These are phyloP conservation scores for Sylvia borin DNA, from an alignment of 2,797 vertebrate genomes.

Conservation along the genomic window DNA sequence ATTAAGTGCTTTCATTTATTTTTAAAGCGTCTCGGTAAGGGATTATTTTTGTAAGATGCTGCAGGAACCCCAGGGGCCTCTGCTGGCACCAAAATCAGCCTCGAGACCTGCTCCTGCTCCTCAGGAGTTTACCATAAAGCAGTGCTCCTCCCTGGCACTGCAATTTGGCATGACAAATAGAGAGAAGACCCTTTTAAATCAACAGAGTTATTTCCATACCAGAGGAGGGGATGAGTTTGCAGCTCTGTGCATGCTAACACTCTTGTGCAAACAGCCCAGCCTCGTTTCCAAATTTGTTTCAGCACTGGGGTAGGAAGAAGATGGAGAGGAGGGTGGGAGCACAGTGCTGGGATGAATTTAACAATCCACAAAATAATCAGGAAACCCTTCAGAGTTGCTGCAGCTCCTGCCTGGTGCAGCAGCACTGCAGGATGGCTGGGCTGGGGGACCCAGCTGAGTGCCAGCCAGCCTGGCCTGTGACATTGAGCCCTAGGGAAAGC, in stretches of 20 bases:
- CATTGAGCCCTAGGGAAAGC: background rate
- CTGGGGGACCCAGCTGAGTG: background rate
- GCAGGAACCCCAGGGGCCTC: background rate
- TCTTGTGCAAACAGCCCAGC: background rate
- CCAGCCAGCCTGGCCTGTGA: background rate
- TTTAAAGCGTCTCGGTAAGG: background rate
- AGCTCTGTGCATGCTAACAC: background rate
- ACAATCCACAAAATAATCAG: background rate
- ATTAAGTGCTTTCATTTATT: conserved; percentile 13
- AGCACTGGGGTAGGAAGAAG: background rate
- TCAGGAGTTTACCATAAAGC: background rate
- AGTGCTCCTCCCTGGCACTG: background rate
- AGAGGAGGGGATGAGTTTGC: background rate
- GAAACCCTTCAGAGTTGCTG: background rate
- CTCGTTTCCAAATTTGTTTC: background rate
- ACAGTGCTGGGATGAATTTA: background rate
- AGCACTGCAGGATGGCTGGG: rapidly evolving
- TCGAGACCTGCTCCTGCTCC: background rate
- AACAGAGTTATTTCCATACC: background rate
- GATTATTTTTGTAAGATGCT: conserved; percentile 11
- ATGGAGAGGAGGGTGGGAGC: background rate
- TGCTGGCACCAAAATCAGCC: background rate
- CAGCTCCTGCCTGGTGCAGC: background rate
- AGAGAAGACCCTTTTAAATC: background rate
- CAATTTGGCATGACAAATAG: background rate